Base-by-base conservation (phyloP, 2,113 vertebrate genomes). In the Vulpes ferrilata region DNA sequence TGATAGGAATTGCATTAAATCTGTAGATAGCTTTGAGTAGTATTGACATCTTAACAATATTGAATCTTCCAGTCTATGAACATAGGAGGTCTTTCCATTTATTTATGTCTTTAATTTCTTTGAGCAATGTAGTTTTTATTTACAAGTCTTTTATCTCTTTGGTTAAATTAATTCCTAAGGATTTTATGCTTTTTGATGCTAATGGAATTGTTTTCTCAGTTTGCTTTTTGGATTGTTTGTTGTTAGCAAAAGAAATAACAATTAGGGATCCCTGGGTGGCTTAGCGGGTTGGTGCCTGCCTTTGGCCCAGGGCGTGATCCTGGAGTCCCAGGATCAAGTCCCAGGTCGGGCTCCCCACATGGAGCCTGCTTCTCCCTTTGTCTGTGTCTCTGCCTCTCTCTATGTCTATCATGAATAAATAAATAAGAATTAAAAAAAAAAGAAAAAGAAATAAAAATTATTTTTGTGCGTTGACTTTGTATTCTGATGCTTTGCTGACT, bases 41-140 rank as follows among this genome's bases (percentile, higher is more conserved):
- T 84, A 48, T n/a, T 90, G 69, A 73, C 59, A 11, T 84, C 51
- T 85, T 85, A 85, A 78, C 48, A 55, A 43, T 84, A 81, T 88
- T 73, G 38, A 83, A 17, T 76, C 69, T 90, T 90, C 23, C 32
- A 23, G 8, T 84, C 27, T 84, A 27, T 84, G 51, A 90, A 84
- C 27, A 59, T 90, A 15, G 55, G 4, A 7, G 62, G 48, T 84
- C 87, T 84, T 95, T 67, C 38, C 51, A 67, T 83, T 90, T 90
- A 69, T 32, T 88, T 95, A 59, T 78, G 27, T 85, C 51, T 84
- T 22, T 59, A 85, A 79, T 85, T 90, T 94, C 16, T 87, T 88
- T 74, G 43, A 84, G 88, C 51, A 78, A 5, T 67, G 35, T 65
- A 57, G 48, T 76, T 57, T 90, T 78, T 23, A 69, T 90, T 88